Conservation (phyloP, 2,113 vertebrate species). For the Oncorhynchus masou region DNA sequence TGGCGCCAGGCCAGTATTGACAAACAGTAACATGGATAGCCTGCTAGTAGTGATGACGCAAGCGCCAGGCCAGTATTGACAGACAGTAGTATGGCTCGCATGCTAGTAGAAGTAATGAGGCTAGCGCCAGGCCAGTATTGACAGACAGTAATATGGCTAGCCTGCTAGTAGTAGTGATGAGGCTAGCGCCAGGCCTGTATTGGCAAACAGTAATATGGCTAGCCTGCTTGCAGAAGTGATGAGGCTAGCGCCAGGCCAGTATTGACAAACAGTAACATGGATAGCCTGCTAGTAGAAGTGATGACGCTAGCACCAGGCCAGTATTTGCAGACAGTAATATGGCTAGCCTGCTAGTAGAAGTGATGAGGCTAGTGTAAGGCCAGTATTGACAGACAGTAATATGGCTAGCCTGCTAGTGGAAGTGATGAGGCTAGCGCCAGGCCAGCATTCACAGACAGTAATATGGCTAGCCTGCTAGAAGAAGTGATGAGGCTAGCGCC, state of each 20-base stretch:
- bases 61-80: too few relatives aligned
- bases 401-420: neutral
- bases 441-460: too few relatives aligned
- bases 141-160: neutral
- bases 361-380: slow-evolving; percentile 7
- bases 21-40: neutral
- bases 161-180: neutral
- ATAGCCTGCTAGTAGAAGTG: too few relatives aligned
- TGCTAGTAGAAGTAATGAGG: slow-evolving; percentile 32
- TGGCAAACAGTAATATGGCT: neutral
- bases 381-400: neutral
- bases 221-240: slow-evolving; percentile 4
- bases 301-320: too few relatives aligned
- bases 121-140: neutral
- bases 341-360: slow-evolving; percentile 20
- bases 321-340: too few relatives aligned
- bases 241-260: neutral
- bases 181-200: neutral
- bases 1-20: neutral
- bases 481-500: too few relatives aligned
- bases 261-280: neutral
- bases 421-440: neutral
- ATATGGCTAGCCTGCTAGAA: too few relatives aligned
- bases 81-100: too few relatives aligned
- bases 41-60: too few relatives aligned